These are phyloP conservation scores for Quiscalus mexicanus DNA, from an alignment of 2,113 vertebrate genomes.

Conservation along the genomic window DNA sequence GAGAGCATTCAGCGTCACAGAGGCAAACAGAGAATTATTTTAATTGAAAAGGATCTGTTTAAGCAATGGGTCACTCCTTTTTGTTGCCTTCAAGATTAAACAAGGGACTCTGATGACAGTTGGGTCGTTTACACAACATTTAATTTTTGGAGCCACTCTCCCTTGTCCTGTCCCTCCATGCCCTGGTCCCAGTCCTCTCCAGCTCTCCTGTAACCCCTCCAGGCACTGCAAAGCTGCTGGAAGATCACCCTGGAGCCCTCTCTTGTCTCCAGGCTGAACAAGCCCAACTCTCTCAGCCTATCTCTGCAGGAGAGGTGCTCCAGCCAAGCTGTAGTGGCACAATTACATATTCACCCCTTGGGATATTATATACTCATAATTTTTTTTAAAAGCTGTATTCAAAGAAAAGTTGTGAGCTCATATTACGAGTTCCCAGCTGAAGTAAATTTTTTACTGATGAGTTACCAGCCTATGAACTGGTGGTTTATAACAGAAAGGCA, in stretches of 20 bases:
- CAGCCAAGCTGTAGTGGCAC: background rate
- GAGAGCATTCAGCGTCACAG: background rate
- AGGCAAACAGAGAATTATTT: background rate
- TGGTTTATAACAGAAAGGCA: slow-evolving; percentile 45
- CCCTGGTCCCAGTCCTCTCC: background rate
- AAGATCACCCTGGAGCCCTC: background rate
- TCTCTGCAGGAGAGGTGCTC: background rate
- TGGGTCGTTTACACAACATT: background rate
- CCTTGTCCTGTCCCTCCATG: background rate
- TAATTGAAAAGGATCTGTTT: slow-evolving; percentile 16
- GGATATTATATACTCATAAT: background rate
- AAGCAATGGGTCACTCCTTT: background rate
- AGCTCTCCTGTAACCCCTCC: background rate
- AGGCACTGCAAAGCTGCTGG: background rate
- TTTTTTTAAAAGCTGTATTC: background rate
- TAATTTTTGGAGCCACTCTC: background rate
- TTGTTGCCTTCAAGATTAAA: slow-evolving; percentile 15
- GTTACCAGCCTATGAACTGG: slow-evolving; percentile 47
- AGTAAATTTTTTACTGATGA: slow-evolving; percentile 28
- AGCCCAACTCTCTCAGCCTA: background rate
- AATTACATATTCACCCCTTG: background rate
- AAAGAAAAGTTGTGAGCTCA: background rate
- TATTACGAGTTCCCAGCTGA: background rate
- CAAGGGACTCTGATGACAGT: background rate
- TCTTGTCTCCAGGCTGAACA: background rate